Percentiles rank a stretch among this genome's conserved stretches.
Conservation (phyloP, 2,797 vertebrate species). For the Acrossocheilus fasciatus region DNA sequence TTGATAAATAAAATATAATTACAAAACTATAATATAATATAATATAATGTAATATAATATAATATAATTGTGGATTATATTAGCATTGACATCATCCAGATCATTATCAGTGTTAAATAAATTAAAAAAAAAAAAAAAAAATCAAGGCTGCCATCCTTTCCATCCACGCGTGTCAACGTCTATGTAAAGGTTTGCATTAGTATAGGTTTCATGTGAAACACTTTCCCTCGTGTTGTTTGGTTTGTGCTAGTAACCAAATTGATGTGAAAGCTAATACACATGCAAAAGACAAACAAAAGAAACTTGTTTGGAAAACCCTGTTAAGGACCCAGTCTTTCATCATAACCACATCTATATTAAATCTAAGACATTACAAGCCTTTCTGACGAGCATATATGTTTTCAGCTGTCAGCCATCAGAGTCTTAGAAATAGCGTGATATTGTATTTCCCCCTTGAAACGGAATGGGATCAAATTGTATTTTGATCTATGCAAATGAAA, state of each 20-base stretch:
- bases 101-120: background rate
- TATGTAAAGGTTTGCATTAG: conserved; percentile 1
- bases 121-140: too few species aligned
- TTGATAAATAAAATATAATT: background rate
- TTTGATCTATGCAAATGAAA: conserved; percentile 62
- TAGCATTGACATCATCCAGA: background rate
- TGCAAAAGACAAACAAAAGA: conserved; percentile 10
- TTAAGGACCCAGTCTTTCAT: background rate
- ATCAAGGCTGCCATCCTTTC: background rate
- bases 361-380: conserved; percentile 1
- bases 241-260: conserved; percentile 26
- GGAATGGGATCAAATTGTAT: conserved; percentile 53
- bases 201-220: background rate
- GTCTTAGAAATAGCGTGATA: conserved; percentile 34
- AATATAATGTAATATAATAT: background rate
- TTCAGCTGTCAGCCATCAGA: conserved; percentile 32
- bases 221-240: background rate
- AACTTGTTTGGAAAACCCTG: background rate
- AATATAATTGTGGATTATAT: background rate
- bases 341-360: conserved; percentile 4
- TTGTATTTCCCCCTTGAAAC: conserved; percentile 44
- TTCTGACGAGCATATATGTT: conserved; percentile 12
- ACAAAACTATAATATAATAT: background rate
- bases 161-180: too few species aligned
- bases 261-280: background rate